Evolutionary conservation across 2,888 invertebrate species (phyloP).

Genomic region (Trissolcus japonicus): DNA sequence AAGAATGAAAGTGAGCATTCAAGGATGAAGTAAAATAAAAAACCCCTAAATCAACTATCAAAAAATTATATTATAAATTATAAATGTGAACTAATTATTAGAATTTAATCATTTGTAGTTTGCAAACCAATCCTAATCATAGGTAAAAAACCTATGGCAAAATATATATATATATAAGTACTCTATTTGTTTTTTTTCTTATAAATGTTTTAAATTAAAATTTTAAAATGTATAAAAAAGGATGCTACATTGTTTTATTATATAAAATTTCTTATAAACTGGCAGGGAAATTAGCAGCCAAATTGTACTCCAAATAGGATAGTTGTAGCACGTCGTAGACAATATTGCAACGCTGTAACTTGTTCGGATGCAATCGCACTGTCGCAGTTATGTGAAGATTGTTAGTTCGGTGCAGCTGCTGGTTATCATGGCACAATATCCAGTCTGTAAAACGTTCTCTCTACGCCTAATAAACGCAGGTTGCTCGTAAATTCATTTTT

Average conservation of each 20-base stretch:
- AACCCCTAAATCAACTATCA: too few species aligned
- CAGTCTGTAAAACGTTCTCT: conserved; percentile 50
- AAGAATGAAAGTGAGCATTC: too few species aligned
- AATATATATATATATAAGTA: too few species aligned
- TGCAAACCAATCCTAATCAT: too few species aligned
- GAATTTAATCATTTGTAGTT: neutral
- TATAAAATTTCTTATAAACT: too few species aligned
- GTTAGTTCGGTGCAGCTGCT: conserved; percentile 66
- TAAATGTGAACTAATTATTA: neutral
- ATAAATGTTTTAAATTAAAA: too few species aligned
- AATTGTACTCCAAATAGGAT: conserved; percentile 36
- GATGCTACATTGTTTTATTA: conserved; percentile 4
- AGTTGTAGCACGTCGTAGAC: conserved; percentile 52
- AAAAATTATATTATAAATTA: too few species aligned
- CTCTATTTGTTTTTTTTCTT: too few species aligned
- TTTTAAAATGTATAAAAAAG: too few species aligned
- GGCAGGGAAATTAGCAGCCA: conserved; percentile 32
- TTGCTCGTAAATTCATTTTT: conserved; percentile 50
- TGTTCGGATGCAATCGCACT: conserved; percentile 64
- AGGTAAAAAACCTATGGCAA: too few species aligned
- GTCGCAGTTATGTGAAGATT: conserved; percentile 64
- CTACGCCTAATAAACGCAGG: conserved; percentile 53
- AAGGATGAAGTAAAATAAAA: too few species aligned
- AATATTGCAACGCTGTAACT: conserved; percentile 60
- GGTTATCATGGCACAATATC: conserved; percentile 69